Conservation (phyloP, 2,888 invertebrate genomes). For the Nezara viridula region DNA sequence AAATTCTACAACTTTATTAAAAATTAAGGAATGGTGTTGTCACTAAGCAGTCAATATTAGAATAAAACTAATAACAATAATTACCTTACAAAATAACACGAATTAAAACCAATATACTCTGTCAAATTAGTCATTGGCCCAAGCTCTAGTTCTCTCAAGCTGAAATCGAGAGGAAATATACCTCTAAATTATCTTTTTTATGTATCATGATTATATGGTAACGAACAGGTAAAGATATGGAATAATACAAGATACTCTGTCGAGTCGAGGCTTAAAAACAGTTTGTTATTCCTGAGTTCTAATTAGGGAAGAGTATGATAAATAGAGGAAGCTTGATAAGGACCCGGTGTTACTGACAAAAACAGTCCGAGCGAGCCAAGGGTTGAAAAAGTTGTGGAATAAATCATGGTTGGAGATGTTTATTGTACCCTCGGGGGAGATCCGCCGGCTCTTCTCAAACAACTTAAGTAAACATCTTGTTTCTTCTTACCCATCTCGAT, state of each 20-base stretch:
- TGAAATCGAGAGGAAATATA: neutral
- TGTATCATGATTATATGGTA: neutral
- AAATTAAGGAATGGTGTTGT: no score
- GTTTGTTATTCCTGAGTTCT: constrained; percentile 10
- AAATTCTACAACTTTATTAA: no score
- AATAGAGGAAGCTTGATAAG: neutral
- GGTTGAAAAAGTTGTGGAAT: constrained; percentile 37
- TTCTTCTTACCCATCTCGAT: neutral
- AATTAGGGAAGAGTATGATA: constrained; percentile 1
- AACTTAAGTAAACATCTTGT: constrained; percentile 33
- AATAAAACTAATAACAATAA: no score
- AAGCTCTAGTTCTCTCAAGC: no score
- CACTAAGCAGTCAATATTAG: no score
- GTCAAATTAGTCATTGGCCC: no score
- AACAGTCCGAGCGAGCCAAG: neutral
- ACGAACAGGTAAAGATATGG: neutral
- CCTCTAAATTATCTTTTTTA: neutral
- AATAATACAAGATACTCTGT: neutral
- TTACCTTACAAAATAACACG: no score
- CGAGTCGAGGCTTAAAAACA: neutral
- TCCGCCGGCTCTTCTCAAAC: neutral
- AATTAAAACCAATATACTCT: no score
- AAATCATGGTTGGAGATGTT: constrained; percentile 6
- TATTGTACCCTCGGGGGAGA: constrained; percentile 8
- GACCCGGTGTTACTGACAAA: constrained; percentile 4